Evolutionary conservation across 1,140 invertebrate genomes (phyloP).

Genomic region (Drosophila hydei): DNA sequence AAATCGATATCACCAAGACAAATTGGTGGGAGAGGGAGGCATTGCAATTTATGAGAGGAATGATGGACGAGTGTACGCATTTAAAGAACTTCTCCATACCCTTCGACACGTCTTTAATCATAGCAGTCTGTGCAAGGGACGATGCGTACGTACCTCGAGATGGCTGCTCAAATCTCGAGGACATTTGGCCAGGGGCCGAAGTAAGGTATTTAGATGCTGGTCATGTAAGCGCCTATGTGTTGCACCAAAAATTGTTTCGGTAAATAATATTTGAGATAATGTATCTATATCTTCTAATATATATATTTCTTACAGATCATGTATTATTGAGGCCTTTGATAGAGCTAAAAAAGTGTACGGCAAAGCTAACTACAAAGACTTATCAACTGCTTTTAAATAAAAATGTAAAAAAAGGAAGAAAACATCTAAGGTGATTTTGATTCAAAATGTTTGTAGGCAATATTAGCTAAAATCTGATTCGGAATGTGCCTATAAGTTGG

Average conservation of each 20-base stretch:
- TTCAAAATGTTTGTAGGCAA: background rate
- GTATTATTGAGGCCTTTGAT: conserved; percentile 87
- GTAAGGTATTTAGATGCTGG: conserved; percentile 94
- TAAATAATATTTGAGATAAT: conserved; percentile 66
- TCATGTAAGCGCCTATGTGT: conserved; percentile 95
- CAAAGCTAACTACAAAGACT: conserved; percentile 42
- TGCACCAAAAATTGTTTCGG: conserved; percentile 94
- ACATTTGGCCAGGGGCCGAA: conserved; percentile 96
- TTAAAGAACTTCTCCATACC: conserved; percentile 95
- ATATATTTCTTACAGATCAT: conserved; percentile 85
- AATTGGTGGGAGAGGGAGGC: conserved; percentile 90
- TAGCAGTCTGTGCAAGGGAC: conserved; percentile 92
- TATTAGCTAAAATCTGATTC: background rate
- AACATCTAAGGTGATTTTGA: conserved; percentile 13
- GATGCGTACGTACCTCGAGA: conserved; percentile 97
- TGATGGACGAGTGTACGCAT: conserved; percentile 99
- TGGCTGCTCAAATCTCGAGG: conserved; percentile 90
- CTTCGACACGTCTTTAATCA: conserved; percentile 93
- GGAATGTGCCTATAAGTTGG: background rate
- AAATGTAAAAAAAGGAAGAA: conserved; percentile 44
- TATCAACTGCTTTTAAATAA: conserved; percentile 63
- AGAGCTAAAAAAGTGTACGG: conserved; percentile 85
- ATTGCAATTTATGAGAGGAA: conserved; percentile 96
- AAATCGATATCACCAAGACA: conserved; percentile 85
- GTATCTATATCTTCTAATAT: background rate